phyloP scores from a whole-genome alignment of 2,888 invertebrate genomes.

The Diplazon laetatorius region DNA sequence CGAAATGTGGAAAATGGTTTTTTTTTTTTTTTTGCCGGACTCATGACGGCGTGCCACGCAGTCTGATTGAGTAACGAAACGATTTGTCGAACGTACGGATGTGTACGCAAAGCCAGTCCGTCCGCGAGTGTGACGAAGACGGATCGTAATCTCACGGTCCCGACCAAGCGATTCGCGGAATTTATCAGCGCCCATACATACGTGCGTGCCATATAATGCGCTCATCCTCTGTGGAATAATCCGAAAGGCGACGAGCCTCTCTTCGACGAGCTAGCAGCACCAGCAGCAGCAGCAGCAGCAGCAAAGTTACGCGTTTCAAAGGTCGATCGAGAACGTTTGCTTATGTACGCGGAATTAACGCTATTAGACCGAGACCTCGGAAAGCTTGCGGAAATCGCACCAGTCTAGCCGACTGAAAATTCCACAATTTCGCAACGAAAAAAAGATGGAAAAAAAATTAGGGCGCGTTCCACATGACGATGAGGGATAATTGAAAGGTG shows the following conservation, averaged over 20 bases:
- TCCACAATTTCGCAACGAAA: not conserved
- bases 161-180: slow-evolving; percentile 35
- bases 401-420: slow-evolving; percentile 3
- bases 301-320: slow-evolving; percentile 50
- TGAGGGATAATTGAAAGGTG: too few species aligned
- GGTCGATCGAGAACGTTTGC: slow-evolving; percentile 49
- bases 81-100: slow-evolving; percentile 29
- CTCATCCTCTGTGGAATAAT: slow-evolving; percentile 42
- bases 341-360: slow-evolving; percentile 57
- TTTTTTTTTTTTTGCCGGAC: slow-evolving; percentile 42
- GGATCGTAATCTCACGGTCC: slow-evolving; percentile 53
- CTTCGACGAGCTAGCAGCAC: slow-evolving; percentile 12
- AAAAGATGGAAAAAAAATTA: too few species aligned
- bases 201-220: slow-evolving; percentile 29
- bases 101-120: not conserved
- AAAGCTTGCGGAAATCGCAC: slow-evolving; percentile 28
- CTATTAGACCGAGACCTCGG: slow-evolving; percentile 52
- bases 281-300: not conserved
- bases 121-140: slow-evolving; percentile 16
- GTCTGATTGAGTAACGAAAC: slow-evolving; percentile 55
- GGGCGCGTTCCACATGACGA: too few species aligned
- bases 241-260: slow-evolving; percentile 45
- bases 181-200: slow-evolving; percentile 13
- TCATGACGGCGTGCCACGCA: slow-evolving; percentile 48
- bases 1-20: slow-evolving; percentile 50